A percentile compares a stretch with the other conserved stretches of the same genome.
Evolutionary conservation across 2,888 invertebrate species (phyloP).

Genomic region (Nephrotoma appendiculata): DNA sequence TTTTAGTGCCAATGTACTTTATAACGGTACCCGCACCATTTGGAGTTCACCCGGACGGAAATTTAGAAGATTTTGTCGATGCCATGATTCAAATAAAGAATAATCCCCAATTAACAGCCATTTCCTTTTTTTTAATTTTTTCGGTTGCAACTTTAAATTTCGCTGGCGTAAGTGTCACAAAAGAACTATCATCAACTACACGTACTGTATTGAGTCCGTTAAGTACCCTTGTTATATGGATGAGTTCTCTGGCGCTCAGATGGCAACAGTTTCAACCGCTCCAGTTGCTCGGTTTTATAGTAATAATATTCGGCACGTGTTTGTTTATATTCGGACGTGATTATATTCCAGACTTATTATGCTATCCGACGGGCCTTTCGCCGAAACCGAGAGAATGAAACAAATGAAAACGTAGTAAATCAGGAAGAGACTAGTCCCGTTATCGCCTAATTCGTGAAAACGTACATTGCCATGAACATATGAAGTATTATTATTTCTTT

Average conservation of each 20-base stretch:
- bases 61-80: slow-evolving; percentile 74
- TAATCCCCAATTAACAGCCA: slow-evolving; percentile 39
- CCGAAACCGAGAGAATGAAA: slow-evolving; percentile 20
- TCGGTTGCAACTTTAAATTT: slow-evolving; percentile 92
- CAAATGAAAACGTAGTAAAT: slow-evolving; percentile 15
- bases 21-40: slow-evolving; percentile 61
- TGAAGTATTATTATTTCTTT: too few species aligned
- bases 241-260: slow-evolving; percentile 52
- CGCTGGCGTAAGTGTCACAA: slow-evolving; percentile 81
- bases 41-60: slow-evolving; percentile 54
- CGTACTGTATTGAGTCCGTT: slow-evolving; percentile 79
- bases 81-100: slow-evolving; percentile 69
- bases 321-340: slow-evolving; percentile 61
- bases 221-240: slow-evolving; percentile 85
- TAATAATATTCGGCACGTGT: slow-evolving; percentile 67
- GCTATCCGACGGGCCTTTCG: slow-evolving; percentile 16
- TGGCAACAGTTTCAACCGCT: slow-evolving; percentile 72
- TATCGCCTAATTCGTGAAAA: background rate
- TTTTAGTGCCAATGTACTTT: slow-evolving; percentile 70
- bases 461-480: too few species aligned
- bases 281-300: slow-evolving; percentile 59
- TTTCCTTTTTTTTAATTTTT: slow-evolving; percentile 51
- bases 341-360: slow-evolving; percentile 27
- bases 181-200: slow-evolving; percentile 84
- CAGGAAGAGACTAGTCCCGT: slow-evolving; percentile 21